Base-by-base conservation (phyloP, 2,888 invertebrate genomes). In the Linnaemya vulpina region DNA sequence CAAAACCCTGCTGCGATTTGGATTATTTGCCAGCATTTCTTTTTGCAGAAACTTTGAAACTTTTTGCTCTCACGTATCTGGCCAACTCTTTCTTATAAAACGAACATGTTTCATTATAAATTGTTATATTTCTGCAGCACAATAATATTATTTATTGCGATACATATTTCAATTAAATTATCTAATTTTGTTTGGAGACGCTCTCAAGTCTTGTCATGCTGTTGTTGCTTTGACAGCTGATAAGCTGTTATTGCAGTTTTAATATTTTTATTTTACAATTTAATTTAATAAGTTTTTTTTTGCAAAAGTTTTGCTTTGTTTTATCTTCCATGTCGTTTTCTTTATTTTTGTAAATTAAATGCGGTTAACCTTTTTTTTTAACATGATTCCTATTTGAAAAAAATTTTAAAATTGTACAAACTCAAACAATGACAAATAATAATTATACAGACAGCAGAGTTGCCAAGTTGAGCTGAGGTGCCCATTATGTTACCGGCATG, bases 351-450 rank as follows among this genome's bases (percentile, higher is more conserved):
- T 5, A 53, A 68, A 76, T 63, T 62, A 62, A 75, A 70, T 46
- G 75, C 55, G 38, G 82, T 82, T 82, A 63, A 70, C 75, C 75
- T 76, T 58, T 63, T 55, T 76, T 60, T 49, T 70, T 22, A 30
- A 46, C 46, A 65, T 82, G 46, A 76, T 70, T 63, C n/a, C 63
- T 25, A 71, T 70, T 60, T 76, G 15, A 25, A 77, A 68, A 25
- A 68, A 77, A 35, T 43, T 40, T 40, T 9, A 65, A 43, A 68
- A 49, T 17, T 10, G 4, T 43, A 17, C 9, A 25, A 13, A 4
- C 60, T 20, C 10, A 20, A 65, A 43, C 35, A 46, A 17, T 30
- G 13, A 22, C 15, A 22, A 49, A 51, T 40, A 46, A 22, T 20
- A n/a, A 20, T 51, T 62, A 49, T 22, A 17, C 49, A 4, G 5